Base-by-base conservation (phyloP, 2,797 vertebrate species). In the Lemur catta region DNA sequence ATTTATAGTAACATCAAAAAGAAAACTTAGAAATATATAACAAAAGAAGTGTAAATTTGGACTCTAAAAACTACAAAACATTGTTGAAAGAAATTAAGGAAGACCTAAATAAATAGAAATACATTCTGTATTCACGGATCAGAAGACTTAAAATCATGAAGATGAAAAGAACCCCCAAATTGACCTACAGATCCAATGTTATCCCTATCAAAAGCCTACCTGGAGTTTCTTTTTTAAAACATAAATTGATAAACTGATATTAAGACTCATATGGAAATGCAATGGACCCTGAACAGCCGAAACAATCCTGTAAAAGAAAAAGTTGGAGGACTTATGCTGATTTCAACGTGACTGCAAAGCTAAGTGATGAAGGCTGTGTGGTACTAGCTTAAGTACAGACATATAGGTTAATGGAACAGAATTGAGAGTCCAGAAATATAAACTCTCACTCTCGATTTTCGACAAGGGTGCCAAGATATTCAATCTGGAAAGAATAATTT, bases 221-320 rank as follows among this genome's bases (percentile, higher is more conserved):
- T 87, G 52, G 52, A 8, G 15, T 20, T 22, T 41, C n/a, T n/a
- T 24, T 22, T 59, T 26, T 71, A 2, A 55, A 55, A 55, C 20
- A 35, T 35, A 76, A 89, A 48, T 3, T 88, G 17, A 94, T 35
- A 78, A 84, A 61, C 7, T 65, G 26, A 71, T 55, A 63, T 4
- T 87, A 78, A 91, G 61, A 81, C 84, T 89, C 69, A 84, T 50
- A 20, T 7, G 38, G 76, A 91, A 88, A 84, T 52, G 20, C 33
- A 65, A 84, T 52, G 46, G n/a, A 67, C 22, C 50, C 41, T 46
- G 26, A 89, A 38, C 4, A 84, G 18, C 30, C 28, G 69, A 88
- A 91, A 91, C 33, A 52, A 88, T 67, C 41, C 84, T 79, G 35
- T 79, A 93, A 91, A 84, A 72, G 33, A 46, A 50, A 79, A 91